Evolutionary conservation across 2,888 invertebrate genomes (phyloP).

Genomic region (Lasioglossum villosulum): DNA sequence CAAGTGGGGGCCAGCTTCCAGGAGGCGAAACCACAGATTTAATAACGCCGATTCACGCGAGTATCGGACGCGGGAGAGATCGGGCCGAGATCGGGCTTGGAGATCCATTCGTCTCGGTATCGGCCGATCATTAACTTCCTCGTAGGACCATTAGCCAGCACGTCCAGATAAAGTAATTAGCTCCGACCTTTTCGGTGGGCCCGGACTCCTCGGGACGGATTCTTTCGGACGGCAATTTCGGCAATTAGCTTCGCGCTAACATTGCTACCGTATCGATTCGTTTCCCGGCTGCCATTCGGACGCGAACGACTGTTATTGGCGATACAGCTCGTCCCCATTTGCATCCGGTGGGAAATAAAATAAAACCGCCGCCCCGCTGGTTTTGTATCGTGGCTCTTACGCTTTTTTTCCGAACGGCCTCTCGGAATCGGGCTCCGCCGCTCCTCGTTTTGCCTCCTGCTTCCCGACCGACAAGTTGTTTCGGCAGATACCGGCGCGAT

Average conservation of each 20-base stretch:
- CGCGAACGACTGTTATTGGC: neutral
- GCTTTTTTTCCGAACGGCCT: neutral
- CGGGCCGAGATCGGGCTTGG: constrained; percentile 37
- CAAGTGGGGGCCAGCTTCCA: too few species aligned
- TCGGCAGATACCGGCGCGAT: neutral
- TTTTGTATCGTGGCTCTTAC: neutral
- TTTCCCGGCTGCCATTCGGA: constrained; percentile 47
- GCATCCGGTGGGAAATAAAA: constrained; percentile 14
- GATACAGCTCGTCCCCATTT: neutral
- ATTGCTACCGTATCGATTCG: constrained; percentile 70
- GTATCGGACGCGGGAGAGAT: constrained; percentile 37
- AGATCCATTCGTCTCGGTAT: constrained; percentile 63
- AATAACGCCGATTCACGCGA: constrained; percentile 53
- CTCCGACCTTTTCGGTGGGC: constrained; percentile 64
- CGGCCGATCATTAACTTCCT: constrained; percentile 63
- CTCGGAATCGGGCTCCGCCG: neutral
- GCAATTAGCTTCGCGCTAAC: constrained; percentile 76
- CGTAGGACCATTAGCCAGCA: constrained; percentile 61
- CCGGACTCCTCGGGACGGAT: constrained; percentile 42
- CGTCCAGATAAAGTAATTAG: constrained; percentile 80
- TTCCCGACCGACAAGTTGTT: neutral
- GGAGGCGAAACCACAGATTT: too few species aligned
- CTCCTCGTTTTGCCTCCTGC: neutral
- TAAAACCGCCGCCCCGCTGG: neutral
- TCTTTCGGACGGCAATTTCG: constrained; percentile 76